phyloP scores from a whole-genome alignment of 2,113 vertebrate genomes.

The Bagarius yarrelli region DNA sequence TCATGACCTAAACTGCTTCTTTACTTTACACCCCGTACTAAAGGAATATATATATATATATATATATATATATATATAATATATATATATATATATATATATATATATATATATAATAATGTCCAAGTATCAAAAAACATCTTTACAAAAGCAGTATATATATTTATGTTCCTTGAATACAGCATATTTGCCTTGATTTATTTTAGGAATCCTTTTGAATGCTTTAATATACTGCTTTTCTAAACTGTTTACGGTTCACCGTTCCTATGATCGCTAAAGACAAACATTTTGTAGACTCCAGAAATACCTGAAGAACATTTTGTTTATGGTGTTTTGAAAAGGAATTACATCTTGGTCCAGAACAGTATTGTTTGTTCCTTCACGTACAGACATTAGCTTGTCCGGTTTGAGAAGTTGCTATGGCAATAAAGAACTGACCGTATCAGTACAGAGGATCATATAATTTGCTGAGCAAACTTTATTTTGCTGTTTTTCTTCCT shows the following conservation, averaged over 20 bases:
- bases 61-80: no score
- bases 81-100: no score
- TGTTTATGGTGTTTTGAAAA: constrained; percentile 35
- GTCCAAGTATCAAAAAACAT: constrained; percentile 22
- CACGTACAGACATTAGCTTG: constrained; percentile 4
- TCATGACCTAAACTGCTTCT: constrained; percentile 38
- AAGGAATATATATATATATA: no score
- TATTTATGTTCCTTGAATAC: constrained; percentile 33
- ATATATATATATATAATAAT: neutral
- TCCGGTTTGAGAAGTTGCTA: constrained; percentile 45
- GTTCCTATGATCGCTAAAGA: constrained; percentile 14
- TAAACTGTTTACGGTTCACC: constrained; percentile 14
- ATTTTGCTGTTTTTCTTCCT: constrained; percentile 44
- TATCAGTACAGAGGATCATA: constrained; percentile 36
- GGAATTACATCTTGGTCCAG: neutral
- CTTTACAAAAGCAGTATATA: constrained; percentile 33
- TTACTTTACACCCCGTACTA: no score
- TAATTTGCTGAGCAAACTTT: constrained; percentile 57
- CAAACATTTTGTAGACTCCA: constrained; percentile 29
- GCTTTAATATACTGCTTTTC: constrained; percentile 51
- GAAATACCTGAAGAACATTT: constrained; percentile 23
- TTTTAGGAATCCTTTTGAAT: constrained; percentile 42
- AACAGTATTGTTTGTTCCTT: neutral
- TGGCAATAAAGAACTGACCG: constrained; percentile 62
- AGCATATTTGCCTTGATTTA: constrained; percentile 56